phyloP scores from a whole-genome alignment of 2,797 vertebrate genomes.

The Platalea minor region DNA sequence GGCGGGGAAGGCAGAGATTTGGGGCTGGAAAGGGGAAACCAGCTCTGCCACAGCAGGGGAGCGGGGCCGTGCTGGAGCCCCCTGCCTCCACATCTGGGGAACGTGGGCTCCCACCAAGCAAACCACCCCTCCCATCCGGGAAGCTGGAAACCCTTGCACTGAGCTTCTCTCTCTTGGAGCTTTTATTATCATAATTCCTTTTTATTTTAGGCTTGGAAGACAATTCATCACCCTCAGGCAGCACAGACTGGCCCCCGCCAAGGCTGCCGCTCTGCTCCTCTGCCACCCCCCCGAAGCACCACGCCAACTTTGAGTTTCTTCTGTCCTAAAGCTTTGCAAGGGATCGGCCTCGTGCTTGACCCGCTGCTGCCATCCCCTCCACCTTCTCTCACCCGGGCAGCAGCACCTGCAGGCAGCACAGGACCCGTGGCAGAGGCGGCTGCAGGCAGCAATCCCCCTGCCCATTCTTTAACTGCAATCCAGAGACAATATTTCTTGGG shows the following conservation, averaged over 20 bases:
- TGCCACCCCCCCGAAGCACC: background rate
- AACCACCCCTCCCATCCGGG: background rate
- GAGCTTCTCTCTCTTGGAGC: background rate
- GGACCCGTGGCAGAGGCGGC: background rate
- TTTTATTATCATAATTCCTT: background rate
- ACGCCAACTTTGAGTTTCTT: background rate
- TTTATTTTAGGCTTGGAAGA: background rate
- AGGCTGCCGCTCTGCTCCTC: background rate
- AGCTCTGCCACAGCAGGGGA: background rate
- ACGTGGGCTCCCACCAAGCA: background rate
- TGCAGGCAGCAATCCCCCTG: background rate
- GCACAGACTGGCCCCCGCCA: background rate
- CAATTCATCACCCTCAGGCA: background rate
- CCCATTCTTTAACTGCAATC: slow-evolving; percentile 34
- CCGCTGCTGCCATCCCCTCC: background rate
- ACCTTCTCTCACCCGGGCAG: background rate
- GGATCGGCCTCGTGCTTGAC: background rate
- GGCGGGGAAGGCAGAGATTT: background rate
- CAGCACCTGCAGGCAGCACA: background rate
- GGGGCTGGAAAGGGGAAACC: background rate
- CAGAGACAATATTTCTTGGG: slow-evolving; percentile 38
- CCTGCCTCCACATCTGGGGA: fast-evolving
- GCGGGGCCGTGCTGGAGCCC: fast-evolving
- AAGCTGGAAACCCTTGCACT: background rate
- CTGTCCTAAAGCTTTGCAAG: background rate